Evolutionary conservation across 1,140 invertebrate species (phyloP), one percentile per base, ranked within the genome.

Genomic region (Amyelois transitella): DNA sequence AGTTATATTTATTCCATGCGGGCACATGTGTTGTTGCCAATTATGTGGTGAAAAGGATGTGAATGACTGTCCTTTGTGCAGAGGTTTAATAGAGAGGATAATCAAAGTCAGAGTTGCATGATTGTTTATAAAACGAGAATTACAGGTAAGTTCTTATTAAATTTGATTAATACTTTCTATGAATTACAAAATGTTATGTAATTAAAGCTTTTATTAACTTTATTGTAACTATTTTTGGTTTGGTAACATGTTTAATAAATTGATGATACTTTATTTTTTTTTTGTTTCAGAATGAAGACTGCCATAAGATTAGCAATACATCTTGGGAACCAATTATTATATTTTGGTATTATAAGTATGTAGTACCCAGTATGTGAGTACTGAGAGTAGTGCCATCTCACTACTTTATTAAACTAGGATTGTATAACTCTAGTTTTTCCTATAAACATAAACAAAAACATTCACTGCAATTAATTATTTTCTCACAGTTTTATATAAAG

Each of bases 1-100:
- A 84, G 68, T 96, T 21, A 93, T 96, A 66, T 96, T 96, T 89
- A 90, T 96, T 62, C 94, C 94, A 59, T 97, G 95, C 85, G 95
- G 95, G 50, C 96, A 97, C 81, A 90, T 96, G 53, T 96, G 95
- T 77, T 94, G 93, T 67, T 97, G 96, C 84, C 69, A 86, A 12
- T 74, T 80, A 43, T 97, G 95, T 88, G 89, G 92, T 20, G 78
- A 82, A 54, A 80, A 84, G 53, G 77, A 93, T 53, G 82, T 90
- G 47, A 77, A 89, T 14, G 79, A 81, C 48, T 97, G 96, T 84
- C 96, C 96, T 2, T 90, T 97, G 89, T 96, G 95, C 75, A 90
- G 96, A 73, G 84, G 88, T 62, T 69, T 62, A 10, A 94, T 96
- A 71, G 89, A 92, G 48, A 90, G 91, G 66, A 94, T 91, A 88